Percentiles rank a stretch among this genome's conserved stretches.
Evolutionary conservation across 2,113 vertebrate species (phyloP).

Genomic region (Alexandromys fortis): DNA sequence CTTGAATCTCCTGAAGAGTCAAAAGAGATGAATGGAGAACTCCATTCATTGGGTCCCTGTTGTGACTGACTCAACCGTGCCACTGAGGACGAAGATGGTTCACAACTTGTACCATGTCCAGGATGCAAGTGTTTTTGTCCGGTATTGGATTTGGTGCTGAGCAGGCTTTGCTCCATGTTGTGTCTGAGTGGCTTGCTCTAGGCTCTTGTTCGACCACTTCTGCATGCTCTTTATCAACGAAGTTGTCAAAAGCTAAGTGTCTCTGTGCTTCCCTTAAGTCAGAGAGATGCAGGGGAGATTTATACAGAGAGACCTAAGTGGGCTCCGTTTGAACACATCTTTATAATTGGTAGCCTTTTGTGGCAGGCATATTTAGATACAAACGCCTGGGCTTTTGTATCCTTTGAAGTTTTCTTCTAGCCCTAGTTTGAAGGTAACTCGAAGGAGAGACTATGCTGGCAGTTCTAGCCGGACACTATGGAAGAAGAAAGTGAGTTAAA

Average conservation of each 20-base stretch:
- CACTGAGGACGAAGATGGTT: neutral
- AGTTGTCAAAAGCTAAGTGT: neutral
- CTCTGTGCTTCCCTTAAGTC: neutral
- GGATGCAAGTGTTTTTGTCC: neutral
- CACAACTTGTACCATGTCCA: neutral
- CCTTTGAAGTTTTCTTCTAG: neutral
- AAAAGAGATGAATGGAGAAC: neutral
- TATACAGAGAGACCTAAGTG: neutral
- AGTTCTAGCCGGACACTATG: neutral
- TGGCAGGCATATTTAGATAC: neutral
- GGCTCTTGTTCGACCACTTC: neutral
- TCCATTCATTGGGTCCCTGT: neutral
- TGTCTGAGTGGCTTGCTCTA: neutral
- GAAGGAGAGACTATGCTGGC: neutral
- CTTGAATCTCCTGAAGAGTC: slow-evolving; percentile 15
- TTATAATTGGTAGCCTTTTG: neutral
- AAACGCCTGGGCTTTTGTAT: neutral
- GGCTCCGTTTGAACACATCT: neutral
- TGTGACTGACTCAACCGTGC: neutral
- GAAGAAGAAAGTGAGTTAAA: neutral
- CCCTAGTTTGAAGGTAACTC: neutral
- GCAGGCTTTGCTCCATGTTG: neutral
- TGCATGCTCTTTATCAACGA: neutral
- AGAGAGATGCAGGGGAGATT: neutral
- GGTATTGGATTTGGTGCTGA: neutral